Evolutionary conservation across 2,888 invertebrate genomes (phyloP).

Genomic region (Melangyna quadrimaculata): DNA sequence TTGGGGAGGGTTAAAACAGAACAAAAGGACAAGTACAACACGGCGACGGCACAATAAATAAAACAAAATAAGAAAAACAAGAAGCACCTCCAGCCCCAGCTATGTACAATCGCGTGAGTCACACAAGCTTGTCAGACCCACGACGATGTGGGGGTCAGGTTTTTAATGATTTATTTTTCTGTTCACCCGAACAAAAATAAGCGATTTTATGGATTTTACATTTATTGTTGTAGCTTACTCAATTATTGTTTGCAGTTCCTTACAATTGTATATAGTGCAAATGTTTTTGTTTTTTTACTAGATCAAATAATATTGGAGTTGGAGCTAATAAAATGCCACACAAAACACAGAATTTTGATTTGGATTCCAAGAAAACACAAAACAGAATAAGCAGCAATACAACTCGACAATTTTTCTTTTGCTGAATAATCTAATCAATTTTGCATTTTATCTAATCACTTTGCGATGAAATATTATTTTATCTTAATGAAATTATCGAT

Average conservation of each 20-base stretch:
- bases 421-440: constrained; percentile 29
- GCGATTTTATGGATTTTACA: constrained; percentile 9
- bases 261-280: background rate
- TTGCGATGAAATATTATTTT: constrained; percentile 40
- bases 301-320: background rate
- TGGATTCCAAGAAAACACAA: constrained; percentile 11
- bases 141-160: constrained; percentile 60
- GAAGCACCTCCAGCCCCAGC: constrained; percentile 43
- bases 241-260: background rate
- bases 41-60: constrained; percentile 22
- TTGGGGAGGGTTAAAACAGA: constrained; percentile 41
- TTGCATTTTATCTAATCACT: constrained; percentile 59
- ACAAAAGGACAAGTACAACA: constrained; percentile 25
- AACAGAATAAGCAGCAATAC: constrained; percentile 11
- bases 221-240: constrained; percentile 1
- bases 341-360: background rate
- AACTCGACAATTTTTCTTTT: background rate
- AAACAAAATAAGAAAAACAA: constrained; percentile 17
- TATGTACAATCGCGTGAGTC: constrained; percentile 56
- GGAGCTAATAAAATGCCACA: background rate
- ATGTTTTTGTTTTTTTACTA: background rate
- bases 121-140: constrained; percentile 32
- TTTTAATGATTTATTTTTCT: constrained; percentile 22
- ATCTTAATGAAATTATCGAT: constrained; percentile 17
- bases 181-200: constrained; percentile 51